Conservation (phyloP, 2,888 invertebrate genomes). For the Galeruca laticollis region DNA sequence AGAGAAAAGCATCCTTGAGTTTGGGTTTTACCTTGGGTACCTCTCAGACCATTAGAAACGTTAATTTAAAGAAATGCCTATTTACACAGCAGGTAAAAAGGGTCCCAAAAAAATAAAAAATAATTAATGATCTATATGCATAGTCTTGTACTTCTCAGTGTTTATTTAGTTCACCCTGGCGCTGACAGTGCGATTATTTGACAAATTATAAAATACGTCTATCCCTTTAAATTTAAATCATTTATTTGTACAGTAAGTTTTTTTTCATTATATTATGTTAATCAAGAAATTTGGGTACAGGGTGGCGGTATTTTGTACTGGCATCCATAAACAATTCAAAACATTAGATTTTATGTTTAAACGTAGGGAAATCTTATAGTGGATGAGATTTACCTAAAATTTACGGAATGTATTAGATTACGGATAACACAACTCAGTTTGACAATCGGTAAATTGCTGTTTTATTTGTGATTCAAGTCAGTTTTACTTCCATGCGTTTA, state of each 20-base stretch:
- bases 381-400: not conserved
- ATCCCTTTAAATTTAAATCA: conserved; percentile 44
- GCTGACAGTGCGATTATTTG: conserved; percentile 55
- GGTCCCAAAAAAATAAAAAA: conserved; percentile 38
- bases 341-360: not conserved
- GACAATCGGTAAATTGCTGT: too few species aligned
- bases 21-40: conserved; percentile 16
- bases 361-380: too few species aligned
- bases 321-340: not conserved
- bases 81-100: conserved; percentile 46
- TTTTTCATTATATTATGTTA: conserved; percentile 18
- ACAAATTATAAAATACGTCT: conserved; percentile 58
- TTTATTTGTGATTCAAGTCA: too few species aligned
- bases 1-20: conserved; percentile 6
- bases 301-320: not conserved
- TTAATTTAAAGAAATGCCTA: conserved; percentile 31
- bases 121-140: conserved; percentile 63
- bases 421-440: too few species aligned
- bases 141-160: conserved; percentile 54
- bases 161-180: conserved; percentile 59
- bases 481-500: too few species aligned
- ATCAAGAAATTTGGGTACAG: not conserved
- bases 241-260: conserved; percentile 41
- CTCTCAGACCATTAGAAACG: conserved; percentile 26
- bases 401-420: too few species aligned